Conservation (phyloP, 2,888 invertebrate species). For the Synanthedon andrenaeformis region DNA sequence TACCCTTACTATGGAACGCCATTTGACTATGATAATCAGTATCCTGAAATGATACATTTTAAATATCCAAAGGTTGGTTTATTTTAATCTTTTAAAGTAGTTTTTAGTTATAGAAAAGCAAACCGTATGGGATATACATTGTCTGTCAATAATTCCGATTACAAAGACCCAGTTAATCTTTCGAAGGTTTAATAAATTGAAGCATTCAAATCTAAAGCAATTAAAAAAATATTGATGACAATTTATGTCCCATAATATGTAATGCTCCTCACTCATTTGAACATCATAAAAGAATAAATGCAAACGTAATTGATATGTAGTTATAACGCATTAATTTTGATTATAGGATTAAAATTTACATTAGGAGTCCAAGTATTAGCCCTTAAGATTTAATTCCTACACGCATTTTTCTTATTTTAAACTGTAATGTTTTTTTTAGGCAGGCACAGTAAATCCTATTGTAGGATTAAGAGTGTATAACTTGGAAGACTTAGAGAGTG, state of each 20-base stretch:
- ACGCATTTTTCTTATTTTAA: background rate
- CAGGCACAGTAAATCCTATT: constrained; percentile 79
- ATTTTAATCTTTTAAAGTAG: background rate
- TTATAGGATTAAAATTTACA: too few species aligned
- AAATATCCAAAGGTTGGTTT: constrained; percentile 81
- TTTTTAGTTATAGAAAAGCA: background rate
- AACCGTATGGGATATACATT: background rate
- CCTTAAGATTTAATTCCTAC: background rate
- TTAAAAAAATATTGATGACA: too few species aligned
- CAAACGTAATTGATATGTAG: too few species aligned
- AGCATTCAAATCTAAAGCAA: too few species aligned
- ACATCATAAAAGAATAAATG: too few species aligned
- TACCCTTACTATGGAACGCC: constrained; percentile 77
- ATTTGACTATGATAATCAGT: constrained; percentile 70
- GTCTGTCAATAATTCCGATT: too few species aligned
- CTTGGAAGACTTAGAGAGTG: constrained; percentile 27
- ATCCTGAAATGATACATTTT: constrained; percentile 74
- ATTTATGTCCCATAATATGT: too few species aligned
- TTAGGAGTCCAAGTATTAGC: too few species aligned
- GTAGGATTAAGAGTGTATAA: constrained; percentile 76
- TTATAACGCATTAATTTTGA: too few species aligned
- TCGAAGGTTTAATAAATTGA: too few species aligned
- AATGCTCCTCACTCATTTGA: too few species aligned
- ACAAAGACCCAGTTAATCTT: too few species aligned
- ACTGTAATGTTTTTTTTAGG: constrained; percentile 49